Evolutionary conservation across 2,113 vertebrate genomes (phyloP).

Genomic region (Lipophrys pholis): DNA sequence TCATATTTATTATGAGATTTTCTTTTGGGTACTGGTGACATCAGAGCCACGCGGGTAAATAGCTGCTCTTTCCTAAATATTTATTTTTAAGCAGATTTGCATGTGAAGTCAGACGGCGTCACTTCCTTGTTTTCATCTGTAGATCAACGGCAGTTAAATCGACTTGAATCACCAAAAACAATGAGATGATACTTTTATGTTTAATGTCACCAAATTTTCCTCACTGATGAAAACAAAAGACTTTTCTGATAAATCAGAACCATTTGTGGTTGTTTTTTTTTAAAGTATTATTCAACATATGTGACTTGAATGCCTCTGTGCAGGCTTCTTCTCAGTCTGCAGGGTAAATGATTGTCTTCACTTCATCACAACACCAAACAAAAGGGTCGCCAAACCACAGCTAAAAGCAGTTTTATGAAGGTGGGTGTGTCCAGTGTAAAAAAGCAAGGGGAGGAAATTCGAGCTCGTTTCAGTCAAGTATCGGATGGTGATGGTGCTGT

Average conservation of each 20-base stretch:
- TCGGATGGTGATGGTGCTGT: slow-evolving; percentile 2
- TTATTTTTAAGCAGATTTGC: background rate
- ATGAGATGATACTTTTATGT: too few species aligned
- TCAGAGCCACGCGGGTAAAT: background rate
- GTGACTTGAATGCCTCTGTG: background rate
- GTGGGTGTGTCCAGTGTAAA: slow-evolving; percentile 11
- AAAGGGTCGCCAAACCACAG: slow-evolving; percentile 39
- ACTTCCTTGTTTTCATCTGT: background rate
- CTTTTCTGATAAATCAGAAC: background rate
- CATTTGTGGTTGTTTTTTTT: background rate
- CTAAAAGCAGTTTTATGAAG: slow-evolving; percentile 2
- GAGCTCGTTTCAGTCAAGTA: slow-evolving; percentile 17
- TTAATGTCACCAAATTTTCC: too few species aligned
- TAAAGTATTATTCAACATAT: background rate
- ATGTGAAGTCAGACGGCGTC: background rate
- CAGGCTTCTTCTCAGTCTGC: slow-evolving; percentile 6
- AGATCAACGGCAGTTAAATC: background rate
- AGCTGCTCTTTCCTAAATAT: background rate
- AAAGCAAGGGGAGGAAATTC: slow-evolving; percentile 20
- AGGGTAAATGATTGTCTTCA: slow-evolving; percentile 60
- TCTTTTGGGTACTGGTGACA: background rate
- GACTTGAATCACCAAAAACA: background rate
- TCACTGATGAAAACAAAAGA: background rate
- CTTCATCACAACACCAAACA: slow-evolving; percentile 46
- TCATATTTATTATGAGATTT: too few species aligned